A percentile compares a stretch with the other conserved stretches of the same genome.
phyloP scores from a whole-genome alignment of 1,140 invertebrate species.

The Ips nitidus region DNA sequence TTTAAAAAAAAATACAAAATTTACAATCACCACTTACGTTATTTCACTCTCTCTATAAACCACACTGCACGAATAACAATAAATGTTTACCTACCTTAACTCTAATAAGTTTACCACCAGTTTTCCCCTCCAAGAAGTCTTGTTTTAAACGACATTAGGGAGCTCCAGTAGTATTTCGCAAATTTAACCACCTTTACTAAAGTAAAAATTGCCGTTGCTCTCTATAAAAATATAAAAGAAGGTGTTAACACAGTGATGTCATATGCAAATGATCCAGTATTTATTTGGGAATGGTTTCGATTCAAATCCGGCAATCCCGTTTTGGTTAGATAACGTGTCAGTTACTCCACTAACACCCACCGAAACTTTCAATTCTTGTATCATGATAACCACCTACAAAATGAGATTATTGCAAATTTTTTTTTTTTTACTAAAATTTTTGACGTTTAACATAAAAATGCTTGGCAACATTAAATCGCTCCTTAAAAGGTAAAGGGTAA shows the following conservation, averaged over 20 bases:
- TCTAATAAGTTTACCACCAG: no score
- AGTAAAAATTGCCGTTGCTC: no score
- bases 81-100: no score
- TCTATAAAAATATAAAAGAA: neutral
- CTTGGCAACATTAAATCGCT: neutral
- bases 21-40: no score
- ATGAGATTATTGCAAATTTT: no score
- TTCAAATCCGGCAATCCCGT: constrained; percentile 1
- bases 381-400: no score
- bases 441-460: neutral
- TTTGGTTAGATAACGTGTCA: constrained; percentile 4
- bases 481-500: neutral
- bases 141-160: no score
- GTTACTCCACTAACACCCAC: neutral
- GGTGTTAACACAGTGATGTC: constrained; percentile 11
- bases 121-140: no score
- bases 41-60: no score
- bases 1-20: constrained; percentile 1
- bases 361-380: neutral
- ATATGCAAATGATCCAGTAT: neutral
- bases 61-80: constrained; percentile 16
- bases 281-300: neutral
- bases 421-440: no score
- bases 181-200: no score
- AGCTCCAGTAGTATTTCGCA: no score